Evolutionary conservation across 2,113 vertebrate genomes (phyloP).

Genomic region (Colossoma macropomum): DNA sequence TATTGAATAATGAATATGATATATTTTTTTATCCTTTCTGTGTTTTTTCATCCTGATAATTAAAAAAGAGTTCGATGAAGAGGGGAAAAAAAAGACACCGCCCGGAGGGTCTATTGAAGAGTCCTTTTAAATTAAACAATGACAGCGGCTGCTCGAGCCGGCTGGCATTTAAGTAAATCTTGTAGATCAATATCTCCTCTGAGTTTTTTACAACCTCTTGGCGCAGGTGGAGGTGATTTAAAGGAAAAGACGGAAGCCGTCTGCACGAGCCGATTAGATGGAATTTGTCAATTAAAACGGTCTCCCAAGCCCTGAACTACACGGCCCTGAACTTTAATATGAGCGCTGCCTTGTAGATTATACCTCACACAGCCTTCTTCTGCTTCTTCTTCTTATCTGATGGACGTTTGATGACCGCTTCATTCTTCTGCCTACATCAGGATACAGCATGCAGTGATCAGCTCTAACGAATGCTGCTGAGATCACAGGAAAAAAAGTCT

Average conservation of each 20-base stretch:
- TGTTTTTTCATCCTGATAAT: constrained; percentile 26
- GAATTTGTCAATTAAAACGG: constrained; percentile 49
- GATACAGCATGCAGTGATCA: neutral
- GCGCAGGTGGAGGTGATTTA: constrained; percentile 51
- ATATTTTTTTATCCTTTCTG: neutral
- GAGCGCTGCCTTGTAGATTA: constrained; percentile 17
- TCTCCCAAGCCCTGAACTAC: constrained; percentile 27
- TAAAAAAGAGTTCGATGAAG: constrained; percentile 14
- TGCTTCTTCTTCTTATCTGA: neutral
- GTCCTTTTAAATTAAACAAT: constrained; percentile 51
- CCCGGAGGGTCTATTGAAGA: constrained; percentile 45
- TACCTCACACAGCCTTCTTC: neutral
- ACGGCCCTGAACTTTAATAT: constrained; percentile 31
- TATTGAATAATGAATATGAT: constrained; percentile 28
- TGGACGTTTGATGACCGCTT: neutral
- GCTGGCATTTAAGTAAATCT: constrained; percentile 57
- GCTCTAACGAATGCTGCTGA: neutral
- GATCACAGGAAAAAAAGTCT: neutral
- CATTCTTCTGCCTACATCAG: neutral
- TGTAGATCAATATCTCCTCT: constrained; percentile 52
- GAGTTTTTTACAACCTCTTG: constrained; percentile 52
- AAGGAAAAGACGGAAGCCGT: constrained; percentile 38
- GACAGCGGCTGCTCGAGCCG: constrained; percentile 42
- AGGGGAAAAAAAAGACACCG: constrained; percentile 5
- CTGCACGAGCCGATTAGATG: constrained; percentile 38